Conservation (phyloP, 2,113 vertebrate species). For the Odobenus rosmarus region DNA sequence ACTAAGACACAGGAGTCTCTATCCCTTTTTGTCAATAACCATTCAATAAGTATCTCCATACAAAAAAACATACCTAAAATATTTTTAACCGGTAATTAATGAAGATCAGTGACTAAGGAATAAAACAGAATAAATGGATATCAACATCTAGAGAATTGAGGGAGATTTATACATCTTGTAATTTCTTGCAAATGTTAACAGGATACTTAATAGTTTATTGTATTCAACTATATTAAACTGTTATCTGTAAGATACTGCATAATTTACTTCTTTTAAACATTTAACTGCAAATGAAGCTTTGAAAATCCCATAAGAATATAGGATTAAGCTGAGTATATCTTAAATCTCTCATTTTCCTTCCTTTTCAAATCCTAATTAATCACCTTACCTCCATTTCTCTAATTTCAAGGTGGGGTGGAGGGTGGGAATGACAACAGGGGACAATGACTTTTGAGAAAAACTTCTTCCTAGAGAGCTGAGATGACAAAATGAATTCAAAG, state of each 20-base stretch:
- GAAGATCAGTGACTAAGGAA: not conserved
- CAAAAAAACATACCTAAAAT: not conserved
- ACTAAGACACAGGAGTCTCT: not conserved
- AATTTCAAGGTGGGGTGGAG: not conserved
- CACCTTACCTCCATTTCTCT: not conserved
- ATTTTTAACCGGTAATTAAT: not conserved
- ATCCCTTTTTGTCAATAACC: not conserved
- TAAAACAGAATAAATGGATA: not conserved
- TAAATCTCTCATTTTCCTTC: not conserved
- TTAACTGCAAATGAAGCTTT: conserved; percentile 12
- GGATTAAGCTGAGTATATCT: not conserved
- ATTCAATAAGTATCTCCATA: not conserved
- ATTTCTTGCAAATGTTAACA: conserved; percentile 12
- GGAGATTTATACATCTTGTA: not conserved
- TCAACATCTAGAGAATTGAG: not conserved
- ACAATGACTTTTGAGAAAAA: not conserved
- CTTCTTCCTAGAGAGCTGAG: not conserved
- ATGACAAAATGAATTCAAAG: conserved; percentile 2
- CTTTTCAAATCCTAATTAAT: not conserved
- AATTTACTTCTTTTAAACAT: not conserved
- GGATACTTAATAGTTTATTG: not conserved
- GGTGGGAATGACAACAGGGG: not conserved
- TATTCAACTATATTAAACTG: not conserved
- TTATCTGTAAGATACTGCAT: not conserved
- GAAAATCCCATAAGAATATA: not conserved